phyloP scores from a whole-genome alignment of 2,888 invertebrate species.

The Cremastinae sp. region DNA sequence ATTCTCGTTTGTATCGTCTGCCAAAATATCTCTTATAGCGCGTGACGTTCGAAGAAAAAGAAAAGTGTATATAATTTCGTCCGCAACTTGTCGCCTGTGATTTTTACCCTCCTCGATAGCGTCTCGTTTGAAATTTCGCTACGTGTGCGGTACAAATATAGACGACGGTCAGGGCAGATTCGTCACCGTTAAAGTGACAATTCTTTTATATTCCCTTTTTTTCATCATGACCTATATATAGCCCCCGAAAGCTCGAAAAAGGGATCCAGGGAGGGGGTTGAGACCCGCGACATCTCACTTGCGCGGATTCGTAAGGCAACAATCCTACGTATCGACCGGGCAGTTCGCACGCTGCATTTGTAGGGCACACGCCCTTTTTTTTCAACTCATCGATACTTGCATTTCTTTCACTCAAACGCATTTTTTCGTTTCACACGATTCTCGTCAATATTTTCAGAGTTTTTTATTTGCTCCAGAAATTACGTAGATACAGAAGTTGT shows the following conservation, averaged over 20 bases:
- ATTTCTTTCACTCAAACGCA: neutral
- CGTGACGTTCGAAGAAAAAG: slow-evolving; percentile 2
- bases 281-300: slow-evolving; percentile 43
- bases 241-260: neutral
- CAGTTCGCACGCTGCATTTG: neutral
- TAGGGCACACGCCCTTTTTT: slow-evolving; percentile 6
- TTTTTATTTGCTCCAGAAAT: neutral
- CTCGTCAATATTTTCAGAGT: neutral
- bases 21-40: slow-evolving; percentile 15
- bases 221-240: slow-evolving; percentile 25
- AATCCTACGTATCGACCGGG: slow-evolving; percentile 59
- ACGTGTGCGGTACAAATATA: neutral
- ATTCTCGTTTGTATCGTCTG: slow-evolving; percentile 33
- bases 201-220: neutral
- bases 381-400: neutral
- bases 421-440: neutral
- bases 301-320: slow-evolving; percentile 50
- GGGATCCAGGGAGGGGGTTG: neutral
- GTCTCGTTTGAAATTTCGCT: slow-evolving; percentile 1
- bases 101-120: neutral
- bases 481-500: too few relatives aligned
- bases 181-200: slow-evolving; percentile 16
- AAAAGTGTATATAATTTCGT: neutral
- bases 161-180: slow-evolving; percentile 3
- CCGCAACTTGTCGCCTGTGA: slow-evolving; percentile 3